Evolutionary conservation across 1,140 invertebrate genomes (phyloP).

Genomic region (Drosophila murphyi): DNA sequence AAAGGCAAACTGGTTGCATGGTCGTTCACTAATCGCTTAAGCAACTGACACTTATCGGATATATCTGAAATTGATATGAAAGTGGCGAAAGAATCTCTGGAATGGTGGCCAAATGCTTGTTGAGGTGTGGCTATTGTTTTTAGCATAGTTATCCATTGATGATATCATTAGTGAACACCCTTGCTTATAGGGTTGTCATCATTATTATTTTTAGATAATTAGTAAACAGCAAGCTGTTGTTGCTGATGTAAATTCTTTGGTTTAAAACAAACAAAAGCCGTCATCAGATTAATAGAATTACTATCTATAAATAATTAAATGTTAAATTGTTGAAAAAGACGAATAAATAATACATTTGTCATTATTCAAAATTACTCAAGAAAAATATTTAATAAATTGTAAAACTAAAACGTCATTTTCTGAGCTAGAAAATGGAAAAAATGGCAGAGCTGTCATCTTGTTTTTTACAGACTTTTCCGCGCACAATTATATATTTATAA

Average conservation of each 20-base stretch:
- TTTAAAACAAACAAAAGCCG: neutral
- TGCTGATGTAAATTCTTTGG: slow-evolving; percentile 13
- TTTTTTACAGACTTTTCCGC: neutral
- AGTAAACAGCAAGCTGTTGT: neutral
- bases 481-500: too few relatives aligned
- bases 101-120: neutral
- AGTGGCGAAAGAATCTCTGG: neutral
- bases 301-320: neutral
- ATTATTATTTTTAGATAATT: slow-evolving; percentile 31
- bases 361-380: too few relatives aligned
- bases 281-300: neutral
- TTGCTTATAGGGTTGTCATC: slow-evolving; percentile 15
- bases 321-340: too few relatives aligned
- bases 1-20: neutral
- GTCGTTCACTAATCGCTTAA: neutral
- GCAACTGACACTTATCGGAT: neutral
- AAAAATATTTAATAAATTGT: neutral
- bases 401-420: neutral
- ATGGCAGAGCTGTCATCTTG: too few relatives aligned
- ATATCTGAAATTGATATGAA: neutral
- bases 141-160: slow-evolving; percentile 19
- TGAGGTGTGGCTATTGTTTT: slow-evolving; percentile 21
- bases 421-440: too few relatives aligned
- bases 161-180: slow-evolving; percentile 41
- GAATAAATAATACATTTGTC: too few relatives aligned